These are phyloP conservation scores for Notothenia rossii DNA, from an alignment of 2,113 vertebrate species.

Conservation along the genomic window DNA sequence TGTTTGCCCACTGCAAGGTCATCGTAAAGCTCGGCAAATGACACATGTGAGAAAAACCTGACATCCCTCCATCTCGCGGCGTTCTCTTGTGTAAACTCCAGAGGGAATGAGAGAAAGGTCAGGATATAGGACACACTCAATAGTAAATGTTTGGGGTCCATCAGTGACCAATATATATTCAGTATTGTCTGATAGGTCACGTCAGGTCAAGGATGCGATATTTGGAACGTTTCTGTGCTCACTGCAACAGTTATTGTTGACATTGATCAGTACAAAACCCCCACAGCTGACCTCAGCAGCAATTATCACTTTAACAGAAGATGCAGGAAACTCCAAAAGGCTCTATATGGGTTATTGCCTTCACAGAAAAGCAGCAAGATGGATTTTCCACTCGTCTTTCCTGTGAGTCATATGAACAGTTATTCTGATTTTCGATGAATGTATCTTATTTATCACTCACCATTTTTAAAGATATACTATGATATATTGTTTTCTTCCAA, in stretches of 20 bases:
- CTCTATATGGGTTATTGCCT: not conserved
- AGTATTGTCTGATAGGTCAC: conserved; percentile 33
- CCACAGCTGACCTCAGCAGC: conserved; percentile 19
- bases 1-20: conserved; percentile 70
- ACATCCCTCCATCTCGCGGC: conserved; percentile 1
- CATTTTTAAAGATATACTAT: not conserved
- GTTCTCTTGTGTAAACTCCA: not conserved
- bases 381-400: not conserved
- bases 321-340: not conserved
- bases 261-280: conserved; percentile 22
- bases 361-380: not conserved
- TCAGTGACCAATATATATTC: not conserved
- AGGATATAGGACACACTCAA: conserved; percentile 15
- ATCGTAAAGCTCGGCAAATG: conserved; percentile 59
- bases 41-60: conserved; percentile 43
- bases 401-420: not conserved
- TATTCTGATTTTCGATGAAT: not conserved
- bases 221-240: conserved; percentile 5
- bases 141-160: not conserved
- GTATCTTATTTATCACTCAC: not conserved
- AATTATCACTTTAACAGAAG: conserved; percentile 32
- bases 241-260: conserved; percentile 7
- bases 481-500: conserved; percentile 1
- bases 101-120: conserved; percentile 1
- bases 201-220: conserved; percentile 38